Evolutionary conservation across 2,113 vertebrate species (phyloP).

Genomic region (Urocynchramus pylzowi): DNA sequence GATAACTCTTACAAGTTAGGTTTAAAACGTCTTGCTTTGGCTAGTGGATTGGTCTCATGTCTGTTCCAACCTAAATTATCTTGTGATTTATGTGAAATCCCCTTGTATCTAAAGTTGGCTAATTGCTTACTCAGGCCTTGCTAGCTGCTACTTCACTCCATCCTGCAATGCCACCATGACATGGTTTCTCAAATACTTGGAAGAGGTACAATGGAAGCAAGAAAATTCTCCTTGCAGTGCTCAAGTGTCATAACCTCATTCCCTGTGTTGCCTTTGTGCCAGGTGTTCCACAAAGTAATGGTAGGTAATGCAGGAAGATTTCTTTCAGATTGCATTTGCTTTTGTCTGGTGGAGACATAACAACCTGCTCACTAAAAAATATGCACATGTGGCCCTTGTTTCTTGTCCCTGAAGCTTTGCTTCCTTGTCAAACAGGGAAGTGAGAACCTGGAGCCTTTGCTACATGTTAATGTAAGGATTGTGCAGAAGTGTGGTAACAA

Average conservation of each 20-base stretch:
- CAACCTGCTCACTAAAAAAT: neutral
- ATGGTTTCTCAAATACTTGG: neutral
- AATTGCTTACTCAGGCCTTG: neutral
- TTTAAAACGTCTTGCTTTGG: neutral
- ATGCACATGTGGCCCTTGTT: neutral
- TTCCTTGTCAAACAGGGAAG: neutral
- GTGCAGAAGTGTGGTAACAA: neutral
- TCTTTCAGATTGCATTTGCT: neutral
- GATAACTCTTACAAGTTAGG: neutral
- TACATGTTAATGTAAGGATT: neutral
- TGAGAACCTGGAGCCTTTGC: neutral
- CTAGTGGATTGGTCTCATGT: neutral
- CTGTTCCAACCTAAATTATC: neutral
- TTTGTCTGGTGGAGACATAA: neutral
- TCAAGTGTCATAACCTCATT: neutral
- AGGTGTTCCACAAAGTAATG: neutral
- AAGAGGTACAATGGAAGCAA: neutral
- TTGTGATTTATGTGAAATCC: neutral
- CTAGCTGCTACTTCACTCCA: neutral
- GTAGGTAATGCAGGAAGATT: neutral
- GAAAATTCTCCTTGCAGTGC: neutral
- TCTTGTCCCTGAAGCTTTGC: neutral
- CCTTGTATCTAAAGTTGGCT: neutral
- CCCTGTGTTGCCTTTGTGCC: neutral
- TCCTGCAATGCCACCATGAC: neutral